Conservation (phyloP, 2,888 invertebrate species). For the Acleris literana region DNA sequence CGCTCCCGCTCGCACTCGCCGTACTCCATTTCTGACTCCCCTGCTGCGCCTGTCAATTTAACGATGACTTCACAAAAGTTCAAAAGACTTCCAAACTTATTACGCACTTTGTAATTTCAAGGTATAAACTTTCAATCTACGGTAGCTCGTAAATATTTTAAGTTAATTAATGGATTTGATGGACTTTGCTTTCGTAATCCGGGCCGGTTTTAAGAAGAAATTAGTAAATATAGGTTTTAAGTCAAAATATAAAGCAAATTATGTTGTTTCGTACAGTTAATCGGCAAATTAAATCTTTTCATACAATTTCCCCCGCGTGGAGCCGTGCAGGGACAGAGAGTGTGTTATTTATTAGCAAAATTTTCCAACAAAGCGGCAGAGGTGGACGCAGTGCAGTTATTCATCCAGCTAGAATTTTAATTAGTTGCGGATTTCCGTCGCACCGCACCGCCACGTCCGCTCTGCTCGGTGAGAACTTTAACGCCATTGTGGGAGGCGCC, state of each 20-base stretch:
- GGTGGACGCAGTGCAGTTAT: conserved; percentile 67
- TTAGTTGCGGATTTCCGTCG: conserved; percentile 73
- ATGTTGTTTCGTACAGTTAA: conserved; percentile 32
- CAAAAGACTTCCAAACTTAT: conserved; percentile 74
- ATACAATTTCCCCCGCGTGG: conserved; percentile 4
- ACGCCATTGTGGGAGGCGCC: conserved; percentile 30
- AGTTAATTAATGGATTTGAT: conserved; percentile 80
- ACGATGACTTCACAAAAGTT: conserved; percentile 72
- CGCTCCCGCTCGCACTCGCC: conserved; percentile 55
- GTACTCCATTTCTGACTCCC: conserved; percentile 65
- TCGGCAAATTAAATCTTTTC: conserved; percentile 36
- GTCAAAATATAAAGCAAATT: conserved; percentile 50
- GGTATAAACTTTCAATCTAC: conserved; percentile 73
- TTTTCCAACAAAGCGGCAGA: conserved; percentile 45
- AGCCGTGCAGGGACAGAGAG: conserved; percentile 28
- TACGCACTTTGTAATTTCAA: conserved; percentile 76
- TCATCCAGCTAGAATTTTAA: conserved; percentile 77
- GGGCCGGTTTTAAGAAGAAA: conserved; percentile 59
- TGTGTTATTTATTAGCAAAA: conserved; percentile 47
- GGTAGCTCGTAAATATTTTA: conserved; percentile 74
- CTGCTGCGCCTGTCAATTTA: conserved; percentile 73
- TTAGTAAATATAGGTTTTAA: conserved; percentile 63
- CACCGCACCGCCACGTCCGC: conserved; percentile 51
- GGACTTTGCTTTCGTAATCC: conserved; percentile 63
- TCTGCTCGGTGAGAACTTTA: conserved; percentile 43